Base-by-base conservation (phyloP, 2,113 vertebrate species). In the Alouatta palliata region DNA sequence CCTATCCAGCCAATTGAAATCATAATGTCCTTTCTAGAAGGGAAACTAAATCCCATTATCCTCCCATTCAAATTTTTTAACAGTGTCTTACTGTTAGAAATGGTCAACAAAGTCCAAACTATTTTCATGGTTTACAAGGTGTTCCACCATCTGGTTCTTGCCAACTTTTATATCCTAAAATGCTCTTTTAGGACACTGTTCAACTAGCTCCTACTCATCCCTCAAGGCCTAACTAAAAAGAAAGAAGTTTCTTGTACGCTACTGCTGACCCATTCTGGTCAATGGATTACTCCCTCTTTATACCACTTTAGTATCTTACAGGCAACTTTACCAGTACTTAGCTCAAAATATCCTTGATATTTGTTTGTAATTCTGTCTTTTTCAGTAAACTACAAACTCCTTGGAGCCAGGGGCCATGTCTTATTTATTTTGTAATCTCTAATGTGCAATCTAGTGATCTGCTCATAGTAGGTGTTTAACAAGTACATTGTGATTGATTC, bases 391-490 rank as follows among this genome's bases (percentile, higher is more conserved):
- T 43, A 61, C 43, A 95, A 20, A 86, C 6, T 45, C 19, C 19
- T 37, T 73, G 54, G 95, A 76, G 54, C 14, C 79, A 95, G 27
- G 32, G 32, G 19, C 35, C 47, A 88, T 30, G 40, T 0, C 54
- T 96, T 56, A 47, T 76, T 93, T 92, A 79, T 75, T 95, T 90
- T 47, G 43, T 40, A 61, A 47, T 82, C n/a, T 71, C 19, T 77
- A 45, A 10, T 56, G 21, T 1, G 56, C 45, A 52, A 1, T 61
- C 17, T 2, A 79, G 30, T 73, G 61, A 80, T 64, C 80, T 94
- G 8, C 4, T 66, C 14, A 68, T 8, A 66, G 1, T 27, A 54
- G 49, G 1, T 82, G 2, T 76, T 96, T 64, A 70, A 37, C n/a
- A 84, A 91, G 25, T 90, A 66, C 49, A 17, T 9, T 20, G 83